phyloP scores from a whole-genome alignment of 2,797 vertebrate genomes.

The Cirrhinus mrigala region DNA sequence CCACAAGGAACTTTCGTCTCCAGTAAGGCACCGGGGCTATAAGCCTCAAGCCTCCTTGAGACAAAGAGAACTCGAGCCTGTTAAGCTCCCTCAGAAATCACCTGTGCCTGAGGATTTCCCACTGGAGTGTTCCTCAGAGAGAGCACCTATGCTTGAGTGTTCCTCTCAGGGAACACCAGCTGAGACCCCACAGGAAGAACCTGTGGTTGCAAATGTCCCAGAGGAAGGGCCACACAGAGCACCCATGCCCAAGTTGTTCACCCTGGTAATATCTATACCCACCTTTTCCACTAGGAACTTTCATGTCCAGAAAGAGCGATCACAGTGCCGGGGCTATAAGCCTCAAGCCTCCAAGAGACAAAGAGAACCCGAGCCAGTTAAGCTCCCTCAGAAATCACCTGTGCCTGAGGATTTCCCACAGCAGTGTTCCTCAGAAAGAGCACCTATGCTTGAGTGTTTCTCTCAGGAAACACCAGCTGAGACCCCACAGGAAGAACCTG shows the following conservation, averaged over 20 bases:
- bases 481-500: background rate
- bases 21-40: background rate
- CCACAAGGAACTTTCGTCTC: no score
- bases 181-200: background rate
- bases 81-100: background rate
- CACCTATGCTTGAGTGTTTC: background rate
- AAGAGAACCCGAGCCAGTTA: background rate
- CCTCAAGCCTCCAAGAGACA: background rate
- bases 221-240: no score
- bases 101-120: background rate
- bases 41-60: background rate
- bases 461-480: background rate
- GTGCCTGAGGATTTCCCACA: background rate
- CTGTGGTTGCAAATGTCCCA: no score
- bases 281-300: background rate
- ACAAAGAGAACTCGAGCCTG: background rate
- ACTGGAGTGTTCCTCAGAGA: background rate
- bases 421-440: background rate
- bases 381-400: background rate
- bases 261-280: no score
- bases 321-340: background rate
- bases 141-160: background rate
- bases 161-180: background rate
- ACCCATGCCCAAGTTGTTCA: no score
- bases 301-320: background rate